Evolutionary conservation across 2,888 invertebrate genomes (phyloP), one percentile per base, ranked within the genome.

Genomic region (Tolmerus cingulatus): DNA sequence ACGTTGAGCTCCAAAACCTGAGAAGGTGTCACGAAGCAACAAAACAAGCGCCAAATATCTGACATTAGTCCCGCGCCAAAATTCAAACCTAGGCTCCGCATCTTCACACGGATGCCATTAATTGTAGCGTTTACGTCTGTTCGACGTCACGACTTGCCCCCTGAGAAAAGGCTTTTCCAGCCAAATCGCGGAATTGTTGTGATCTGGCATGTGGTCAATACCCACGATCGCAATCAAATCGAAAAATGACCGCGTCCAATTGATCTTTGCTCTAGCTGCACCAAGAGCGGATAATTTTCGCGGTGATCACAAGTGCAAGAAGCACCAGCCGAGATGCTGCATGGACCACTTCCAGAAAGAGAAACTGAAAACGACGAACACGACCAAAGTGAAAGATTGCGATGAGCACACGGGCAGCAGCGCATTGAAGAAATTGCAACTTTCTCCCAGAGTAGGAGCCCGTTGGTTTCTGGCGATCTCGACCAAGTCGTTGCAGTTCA

Each of bases 371-470:
- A 55, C 81, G 34, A 81, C n/a, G 30, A 57, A 12, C 51, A 55
- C 34, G 23, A 84, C 57, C 37, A 84, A 57, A 66, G 82, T 84
- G 57, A 37, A 84, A 84, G 82, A 84, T 84, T 37, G 40, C 46
- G 23, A n/a, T 27, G 66, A 66, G 14, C 51, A 27, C 30, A 30
- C 51, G 46, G 46, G 30, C 19, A 82, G n/a, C 55, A 19, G 40
- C 23, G 34, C 14, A 37, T 14, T 34, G 46, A 66, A 84, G 82
- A 66, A 84, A 84, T 66, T 66, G 55, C 57, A 82, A 57, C 82
- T 84, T 84, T 84, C 82, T 66, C 82, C 46, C n/a, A 9, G 66
- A 30, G 27, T 34, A 2, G 55, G 16, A 51, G 51, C 46, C n/a
- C 19, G 12, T 27, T 84, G 66, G 57, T 37, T 66, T 66, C 40